Base-by-base conservation (phyloP, 2,797 vertebrate genomes). In the Ctenopoma multispine region DNA sequence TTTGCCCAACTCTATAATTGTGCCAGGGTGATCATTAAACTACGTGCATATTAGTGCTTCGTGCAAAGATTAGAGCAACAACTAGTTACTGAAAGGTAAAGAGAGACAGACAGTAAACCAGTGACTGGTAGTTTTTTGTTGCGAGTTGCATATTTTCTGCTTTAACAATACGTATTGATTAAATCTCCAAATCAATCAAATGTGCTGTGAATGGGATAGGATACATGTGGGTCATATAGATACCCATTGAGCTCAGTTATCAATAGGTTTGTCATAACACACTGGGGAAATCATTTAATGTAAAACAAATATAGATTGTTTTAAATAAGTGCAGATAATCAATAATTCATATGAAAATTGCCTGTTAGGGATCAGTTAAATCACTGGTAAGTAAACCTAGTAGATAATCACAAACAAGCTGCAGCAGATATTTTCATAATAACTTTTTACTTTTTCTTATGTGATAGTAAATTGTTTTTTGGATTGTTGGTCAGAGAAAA, bases 1-100 rank as follows among this genome's bases (percentile, higher is more conserved):
- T 84, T 86, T 82, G 58, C 23, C 58, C 21, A n/a, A 58, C 79
- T 69, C 81, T 89, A 44, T 80, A 82, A 85, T 79, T 79, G 50
- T 48, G 47, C 59, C 57, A 63, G 58, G n/a, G 58, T 66, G 31
- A 64, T 85, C 44, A 81, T 83, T 81, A 84, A 47, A 60, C 66
- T 50, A 69, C 77, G 64, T 73, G 15, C 31, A 73, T 50, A 75
- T 82, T 75, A 80, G 43, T 41, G 36, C 51, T 81, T 80, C 62
- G 72, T 81, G 64, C 63, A 54, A 79, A 77, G 68, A 86, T 69
- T 71, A 71, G 40, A 71, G 20, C 36, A 44, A 80, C 60, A 63
- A 55, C 57, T 72, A 24, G 1, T 51, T 56, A 65, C 7, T 41
- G 17, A 44, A 69, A 71, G 20, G 34, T 4, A 40, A 17, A 34